A percentile compares a stretch with the other conserved stretches of the same genome.
Evolutionary conservation across 2,113 vertebrate species (phyloP).

Genomic region (Cottus gobio): DNA sequence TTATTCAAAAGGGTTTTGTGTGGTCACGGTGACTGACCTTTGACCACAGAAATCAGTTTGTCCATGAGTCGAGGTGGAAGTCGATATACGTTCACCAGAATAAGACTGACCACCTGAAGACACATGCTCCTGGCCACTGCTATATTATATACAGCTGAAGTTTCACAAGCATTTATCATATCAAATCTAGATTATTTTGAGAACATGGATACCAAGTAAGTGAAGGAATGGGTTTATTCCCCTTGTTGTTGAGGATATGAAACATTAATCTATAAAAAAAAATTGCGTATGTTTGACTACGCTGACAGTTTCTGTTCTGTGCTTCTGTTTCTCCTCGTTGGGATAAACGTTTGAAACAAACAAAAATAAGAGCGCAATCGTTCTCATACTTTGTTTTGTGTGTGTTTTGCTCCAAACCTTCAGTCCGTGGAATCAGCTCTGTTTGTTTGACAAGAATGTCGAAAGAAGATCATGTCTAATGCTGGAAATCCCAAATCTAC

Average conservation of each 20-base stretch:
- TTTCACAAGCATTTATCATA: not conserved
- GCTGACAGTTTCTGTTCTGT: slow-evolving; percentile 42
- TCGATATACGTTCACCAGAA: too few species aligned
- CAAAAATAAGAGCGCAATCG: too few species aligned
- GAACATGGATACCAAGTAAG: not conserved
- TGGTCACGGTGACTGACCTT: too few species aligned
- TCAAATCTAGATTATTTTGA: not conserved
- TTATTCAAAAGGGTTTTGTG: not conserved
- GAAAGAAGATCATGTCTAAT: not conserved
- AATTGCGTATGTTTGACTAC: not conserved
- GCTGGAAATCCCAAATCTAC: not conserved
- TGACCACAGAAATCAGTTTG: too few species aligned
- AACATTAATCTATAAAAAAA: slow-evolving; percentile 21
- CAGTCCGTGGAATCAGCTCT: not conserved
- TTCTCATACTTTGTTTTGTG: not conserved
- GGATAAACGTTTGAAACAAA: too few species aligned
- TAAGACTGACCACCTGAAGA: too few species aligned
- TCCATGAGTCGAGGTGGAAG: too few species aligned
- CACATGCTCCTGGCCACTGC: too few species aligned
- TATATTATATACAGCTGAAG: not conserved
- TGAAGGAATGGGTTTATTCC: not conserved
- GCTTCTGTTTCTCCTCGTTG: not conserved
- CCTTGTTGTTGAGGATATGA: slow-evolving; percentile 9
- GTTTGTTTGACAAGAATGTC: not conserved
- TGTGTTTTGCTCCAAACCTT: not conserved